A percentile compares a stretch with the other conserved stretches of the same genome.
Conservation (phyloP, 2,113 vertebrate genomes). For the Ophiodon elongatus region DNA sequence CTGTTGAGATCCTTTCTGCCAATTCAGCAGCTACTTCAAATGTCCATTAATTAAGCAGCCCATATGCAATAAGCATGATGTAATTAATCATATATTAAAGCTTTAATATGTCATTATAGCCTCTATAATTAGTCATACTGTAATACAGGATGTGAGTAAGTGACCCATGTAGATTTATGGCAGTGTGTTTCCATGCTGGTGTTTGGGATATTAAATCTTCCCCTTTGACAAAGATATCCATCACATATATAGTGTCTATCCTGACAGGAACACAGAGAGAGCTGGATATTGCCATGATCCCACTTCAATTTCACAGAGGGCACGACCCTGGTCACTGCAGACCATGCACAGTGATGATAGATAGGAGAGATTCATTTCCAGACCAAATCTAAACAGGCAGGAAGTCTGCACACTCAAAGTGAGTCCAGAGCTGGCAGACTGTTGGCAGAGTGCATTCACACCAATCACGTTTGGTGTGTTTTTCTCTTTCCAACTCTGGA, state of each 20-base stretch:
- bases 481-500: slow-evolving; percentile 32
- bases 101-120: slow-evolving; percentile 28
- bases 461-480: slow-evolving; percentile 26
- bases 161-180: slow-evolving; percentile 59
- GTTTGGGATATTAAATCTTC: slow-evolving; percentile 68
- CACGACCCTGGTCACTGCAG: slow-evolving; percentile 62
- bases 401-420: slow-evolving; percentile 22
- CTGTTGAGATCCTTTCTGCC: not conserved
- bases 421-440: slow-evolving; percentile 20
- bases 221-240: slow-evolving; percentile 75
- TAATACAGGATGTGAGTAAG: slow-evolving; percentile 30
- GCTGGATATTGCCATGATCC: slow-evolving; percentile 74
- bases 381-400: slow-evolving; percentile 60
- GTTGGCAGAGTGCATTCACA: slow-evolving; percentile 34
- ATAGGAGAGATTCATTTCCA: slow-evolving; percentile 70
- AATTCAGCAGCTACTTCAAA: slow-evolving; percentile 35
- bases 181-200: slow-evolving; percentile 36
- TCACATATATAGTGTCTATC: slow-evolving; percentile 59
- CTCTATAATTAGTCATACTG: slow-evolving; percentile 36
- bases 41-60: slow-evolving; percentile 45
- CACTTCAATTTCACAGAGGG: slow-evolving; percentile 78
- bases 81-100: slow-evolving; percentile 54
- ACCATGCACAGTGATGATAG: slow-evolving; percentile 64
- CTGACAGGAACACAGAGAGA: slow-evolving; percentile 69
- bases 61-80: slow-evolving; percentile 34